Base-by-base conservation (phyloP, 2,113 vertebrate genomes). In the Tachuris rubrigastra region DNA sequence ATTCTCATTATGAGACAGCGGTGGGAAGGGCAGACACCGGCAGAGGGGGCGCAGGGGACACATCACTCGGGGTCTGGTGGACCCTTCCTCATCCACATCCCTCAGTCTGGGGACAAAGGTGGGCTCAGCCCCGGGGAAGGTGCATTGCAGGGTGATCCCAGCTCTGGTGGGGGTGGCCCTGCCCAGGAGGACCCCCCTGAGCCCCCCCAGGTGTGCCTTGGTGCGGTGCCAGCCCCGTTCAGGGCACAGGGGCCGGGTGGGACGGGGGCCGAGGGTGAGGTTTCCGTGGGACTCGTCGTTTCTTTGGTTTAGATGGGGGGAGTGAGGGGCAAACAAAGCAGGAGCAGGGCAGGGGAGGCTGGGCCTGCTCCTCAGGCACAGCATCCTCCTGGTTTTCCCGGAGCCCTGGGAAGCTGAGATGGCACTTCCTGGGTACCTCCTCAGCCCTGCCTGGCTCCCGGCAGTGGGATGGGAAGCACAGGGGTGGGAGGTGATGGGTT, bases 261-360 rank as follows among this genome's bases (percentile, higher is more conserved):
- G 66, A 20, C 1, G 2, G 18, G 47, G 63, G 60, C 31, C 59
- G 28, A 30, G 74, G 65, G 33, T 4, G 35, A 49, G 76, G 75
- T 74, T 77, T 65, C 59, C 4, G 0, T 19, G 37, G 85, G 81
- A 22, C 52, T 28, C 16, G 42, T 31, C 8, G 16, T 39, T 88
- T 96, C 94, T 95, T 96, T 95, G 95, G 95, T 94, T 95, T 95
- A 33, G 24, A 82, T 31, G 62, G 23, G 30, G 73, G 59, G 63
- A 14, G 49, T 67, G 22, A 46, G 37, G 53, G 30, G 56, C 39
- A 28, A 31, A 12, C 39, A 41, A 85, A 69, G 85, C 42, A 4
- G 80, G 76, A 60, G 67, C 2, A 1, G 47, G 39, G 12, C 1
- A 4, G 37, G 59, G 20, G 47, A 35, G 62, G 44, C 50, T 18